Evolutionary conservation across 2,797 vertebrate genomes (phyloP).

Genomic region (Mastacembelus armatus): DNA sequence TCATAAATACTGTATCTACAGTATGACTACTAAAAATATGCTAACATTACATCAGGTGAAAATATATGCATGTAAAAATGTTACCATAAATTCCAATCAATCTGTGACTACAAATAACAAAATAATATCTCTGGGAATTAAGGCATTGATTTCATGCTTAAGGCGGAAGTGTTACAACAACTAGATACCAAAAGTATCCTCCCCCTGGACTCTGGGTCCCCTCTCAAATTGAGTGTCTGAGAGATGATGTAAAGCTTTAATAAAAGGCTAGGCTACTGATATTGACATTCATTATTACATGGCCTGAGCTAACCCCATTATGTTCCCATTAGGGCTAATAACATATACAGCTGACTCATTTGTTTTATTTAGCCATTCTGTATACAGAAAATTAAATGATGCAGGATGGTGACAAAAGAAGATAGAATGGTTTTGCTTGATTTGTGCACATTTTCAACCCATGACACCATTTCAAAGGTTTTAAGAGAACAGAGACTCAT

Average conservation of each 20-base stretch:
- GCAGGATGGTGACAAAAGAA: conserved; percentile 60
- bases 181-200: conserved; percentile 20
- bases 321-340: conserved; percentile 85
- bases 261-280: conserved; percentile 79
- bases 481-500: conserved; percentile 48
- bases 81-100: not conserved
- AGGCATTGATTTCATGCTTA: conserved; percentile 30
- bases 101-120: not conserved
- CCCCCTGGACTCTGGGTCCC: conserved; percentile 43
- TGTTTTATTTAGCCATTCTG: conserved; percentile 82
- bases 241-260: conserved; percentile 87
- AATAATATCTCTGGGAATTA: conserved; percentile 6
- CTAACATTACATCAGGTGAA: conserved; percentile 7
- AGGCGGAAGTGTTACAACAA: conserved; percentile 16
- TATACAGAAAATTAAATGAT: conserved; percentile 78
- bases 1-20: conserved; percentile 44
- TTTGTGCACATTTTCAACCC: conserved; percentile 18
- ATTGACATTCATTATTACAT: conserved; percentile 86
- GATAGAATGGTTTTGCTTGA: conserved; percentile 47
- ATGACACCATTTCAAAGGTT: conserved; percentile 22
- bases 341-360: conserved; percentile 80
- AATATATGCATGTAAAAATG: not conserved
- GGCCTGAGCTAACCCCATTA: conserved; percentile 82
- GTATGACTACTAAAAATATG: conserved; percentile 1
- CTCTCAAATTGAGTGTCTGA: conserved; percentile 76